phyloP scores from a whole-genome alignment of 2,797 vertebrate species.

The Bradypodion pumilum region DNA sequence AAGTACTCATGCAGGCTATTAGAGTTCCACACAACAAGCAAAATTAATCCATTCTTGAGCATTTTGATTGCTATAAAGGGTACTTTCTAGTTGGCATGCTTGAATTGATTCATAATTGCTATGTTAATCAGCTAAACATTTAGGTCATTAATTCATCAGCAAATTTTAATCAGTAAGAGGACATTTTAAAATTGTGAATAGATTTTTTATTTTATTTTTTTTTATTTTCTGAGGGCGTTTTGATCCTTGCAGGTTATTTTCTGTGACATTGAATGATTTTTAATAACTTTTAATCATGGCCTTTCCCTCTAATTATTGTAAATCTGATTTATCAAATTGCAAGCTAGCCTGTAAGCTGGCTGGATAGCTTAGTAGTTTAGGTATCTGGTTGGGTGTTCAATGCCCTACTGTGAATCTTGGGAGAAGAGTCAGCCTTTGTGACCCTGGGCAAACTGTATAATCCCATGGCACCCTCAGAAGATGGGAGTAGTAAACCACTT shows the following conservation, averaged over 20 bases:
- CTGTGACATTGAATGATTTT: not conserved
- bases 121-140: slow-evolving; percentile 8
- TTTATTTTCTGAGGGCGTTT: not conserved
- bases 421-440: too few species aligned
- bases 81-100: not conserved
- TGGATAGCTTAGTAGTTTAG: too few species aligned
- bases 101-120: not conserved
- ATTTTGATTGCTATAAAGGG: not conserved
- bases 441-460: too few species aligned
- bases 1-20: not conserved
- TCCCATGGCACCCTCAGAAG: too few species aligned
- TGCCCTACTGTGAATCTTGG: too few species aligned
- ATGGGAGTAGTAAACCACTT: too few species aligned
- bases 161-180: not conserved
- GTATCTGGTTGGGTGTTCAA: too few species aligned
- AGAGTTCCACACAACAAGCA: not conserved
- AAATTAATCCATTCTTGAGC: not conserved
- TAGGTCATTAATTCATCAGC: not conserved
- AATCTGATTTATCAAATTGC: not conserved
- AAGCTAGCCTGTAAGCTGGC: too few species aligned
- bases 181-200: slow-evolving; percentile 13
- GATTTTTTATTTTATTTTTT: not conserved
- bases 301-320: not conserved
- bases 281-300: not conserved
- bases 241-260: not conserved